These are phyloP conservation scores for Spodoptera frugiperda DNA, from an alignment of 1,140 invertebrate species.

Conservation along the genomic window DNA sequence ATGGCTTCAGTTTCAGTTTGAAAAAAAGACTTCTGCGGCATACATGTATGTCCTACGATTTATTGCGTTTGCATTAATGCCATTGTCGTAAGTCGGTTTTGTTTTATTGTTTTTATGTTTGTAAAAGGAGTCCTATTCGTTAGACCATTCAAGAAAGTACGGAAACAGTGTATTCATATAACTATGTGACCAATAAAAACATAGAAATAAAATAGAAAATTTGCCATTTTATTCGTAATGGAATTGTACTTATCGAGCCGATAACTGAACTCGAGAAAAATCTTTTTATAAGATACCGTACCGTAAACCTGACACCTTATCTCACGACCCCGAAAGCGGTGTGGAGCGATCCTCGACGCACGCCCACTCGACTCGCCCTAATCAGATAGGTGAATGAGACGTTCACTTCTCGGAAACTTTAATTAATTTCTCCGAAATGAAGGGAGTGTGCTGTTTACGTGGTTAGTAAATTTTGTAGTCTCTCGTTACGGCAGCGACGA, in stretches of 20 bases:
- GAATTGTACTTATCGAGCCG: not conserved
- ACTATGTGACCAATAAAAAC: no score
- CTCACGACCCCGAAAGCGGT: constrained; percentile 34
- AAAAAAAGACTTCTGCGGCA: no score
- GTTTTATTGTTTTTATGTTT: no score
- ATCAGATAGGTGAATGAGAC: constrained; percentile 71
- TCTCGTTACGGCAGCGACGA: constrained; percentile 62
- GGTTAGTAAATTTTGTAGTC: constrained; percentile 65
- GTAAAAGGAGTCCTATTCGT: no score
- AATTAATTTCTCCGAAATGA: constrained; percentile 78
- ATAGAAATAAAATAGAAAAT: no score
- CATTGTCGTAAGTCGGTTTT: no score
- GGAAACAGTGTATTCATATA: no score
- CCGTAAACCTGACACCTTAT: constrained; percentile 56
- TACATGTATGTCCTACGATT: no score
- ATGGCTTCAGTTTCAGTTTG: no score
- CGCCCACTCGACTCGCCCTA: constrained; percentile 56
- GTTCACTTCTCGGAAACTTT: constrained; percentile 69
- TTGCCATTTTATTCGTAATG: no score
- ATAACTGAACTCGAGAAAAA: constrained; percentile 26
- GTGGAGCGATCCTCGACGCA: constrained; percentile 24
- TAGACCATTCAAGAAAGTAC: no score
- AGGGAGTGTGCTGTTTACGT: constrained; percentile 57
- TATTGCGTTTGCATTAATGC: no score
- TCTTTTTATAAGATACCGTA: constrained; percentile 45